phyloP scores from a whole-genome alignment of 2,797 vertebrate genomes.

The Limnodromus scolopaceus region DNA sequence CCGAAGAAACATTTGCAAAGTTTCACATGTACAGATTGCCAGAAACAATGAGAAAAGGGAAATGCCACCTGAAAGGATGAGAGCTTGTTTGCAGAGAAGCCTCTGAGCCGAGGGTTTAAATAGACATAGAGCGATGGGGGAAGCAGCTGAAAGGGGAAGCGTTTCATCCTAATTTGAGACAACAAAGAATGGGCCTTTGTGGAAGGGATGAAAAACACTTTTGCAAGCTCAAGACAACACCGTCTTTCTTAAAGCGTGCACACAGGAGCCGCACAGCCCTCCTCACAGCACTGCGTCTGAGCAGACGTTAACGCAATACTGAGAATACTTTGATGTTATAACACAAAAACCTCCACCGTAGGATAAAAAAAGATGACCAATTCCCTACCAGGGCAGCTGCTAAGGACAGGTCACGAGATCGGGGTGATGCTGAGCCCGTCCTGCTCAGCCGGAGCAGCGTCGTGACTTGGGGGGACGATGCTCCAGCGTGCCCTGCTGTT shows the following conservation, averaged over 20 bases:
- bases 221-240: background rate
- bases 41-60: conserved; percentile 72
- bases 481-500: background rate
- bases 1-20: background rate
- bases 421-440: background rate
- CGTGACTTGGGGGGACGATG: fast-evolving
- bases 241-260: fast-evolving
- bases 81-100: conserved; percentile 44
- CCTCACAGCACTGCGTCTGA: fast-evolving
- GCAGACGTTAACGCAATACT: fast-evolving
- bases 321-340: background rate
- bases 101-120: conserved; percentile 34
- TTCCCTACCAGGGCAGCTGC: background rate
- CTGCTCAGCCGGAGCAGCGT: background rate
- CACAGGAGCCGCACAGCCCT: background rate
- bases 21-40: conserved; percentile 34
- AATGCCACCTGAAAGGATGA: conserved; percentile 69
- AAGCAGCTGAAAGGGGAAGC: conserved; percentile 54
- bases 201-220: conserved; percentile 3
- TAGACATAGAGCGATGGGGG: background rate
- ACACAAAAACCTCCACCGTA: fast-evolving
- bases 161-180: conserved; percentile 16
- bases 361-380: background rate
- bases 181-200: conserved; percentile 33
- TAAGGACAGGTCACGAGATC: background rate